These are phyloP conservation scores for Caracal caracal DNA, from an alignment of 2,113 vertebrate species.

Conservation along the genomic window DNA sequence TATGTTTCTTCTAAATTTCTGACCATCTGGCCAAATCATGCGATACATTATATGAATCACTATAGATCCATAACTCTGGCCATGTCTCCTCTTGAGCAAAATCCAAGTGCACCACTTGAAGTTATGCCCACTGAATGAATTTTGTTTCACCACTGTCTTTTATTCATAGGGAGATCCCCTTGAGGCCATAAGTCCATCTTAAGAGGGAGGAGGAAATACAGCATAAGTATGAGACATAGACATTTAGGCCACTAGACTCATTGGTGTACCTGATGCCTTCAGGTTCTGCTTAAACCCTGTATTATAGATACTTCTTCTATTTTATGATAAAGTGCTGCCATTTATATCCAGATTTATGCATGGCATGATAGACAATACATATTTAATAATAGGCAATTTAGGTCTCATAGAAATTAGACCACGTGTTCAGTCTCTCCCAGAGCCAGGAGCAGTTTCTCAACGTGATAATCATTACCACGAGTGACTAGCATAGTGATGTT, in stretches of 20 bases:
- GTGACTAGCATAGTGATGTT: not conserved
- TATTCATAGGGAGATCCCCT: not conserved
- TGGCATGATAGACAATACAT: not conserved
- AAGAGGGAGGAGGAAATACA: not conserved
- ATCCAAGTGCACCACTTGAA: not conserved
- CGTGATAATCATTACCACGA: not conserved
- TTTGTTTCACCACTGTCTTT: not conserved
- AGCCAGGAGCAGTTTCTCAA: not conserved
- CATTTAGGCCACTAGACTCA: not conserved
- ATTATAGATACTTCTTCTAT: not conserved
- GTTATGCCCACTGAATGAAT: not conserved
- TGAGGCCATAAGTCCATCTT: not conserved
- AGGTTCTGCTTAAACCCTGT: not conserved
- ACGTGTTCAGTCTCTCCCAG: not conserved
- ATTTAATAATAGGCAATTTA: not conserved
- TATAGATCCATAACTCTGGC: not conserved
- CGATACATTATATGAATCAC: not conserved
- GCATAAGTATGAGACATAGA: not conserved
- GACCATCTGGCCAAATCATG: not conserved
- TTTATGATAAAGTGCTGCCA: not conserved
- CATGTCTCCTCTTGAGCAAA: not conserved
- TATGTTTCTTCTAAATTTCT: not conserved
- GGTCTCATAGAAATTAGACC: not conserved
- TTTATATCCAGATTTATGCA: not conserved
- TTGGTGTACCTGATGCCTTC: not conserved